These are phyloP conservation scores for Zelostemma sp. DNA, from an alignment of 1,140 invertebrate species.

Conservation along the genomic window DNA sequence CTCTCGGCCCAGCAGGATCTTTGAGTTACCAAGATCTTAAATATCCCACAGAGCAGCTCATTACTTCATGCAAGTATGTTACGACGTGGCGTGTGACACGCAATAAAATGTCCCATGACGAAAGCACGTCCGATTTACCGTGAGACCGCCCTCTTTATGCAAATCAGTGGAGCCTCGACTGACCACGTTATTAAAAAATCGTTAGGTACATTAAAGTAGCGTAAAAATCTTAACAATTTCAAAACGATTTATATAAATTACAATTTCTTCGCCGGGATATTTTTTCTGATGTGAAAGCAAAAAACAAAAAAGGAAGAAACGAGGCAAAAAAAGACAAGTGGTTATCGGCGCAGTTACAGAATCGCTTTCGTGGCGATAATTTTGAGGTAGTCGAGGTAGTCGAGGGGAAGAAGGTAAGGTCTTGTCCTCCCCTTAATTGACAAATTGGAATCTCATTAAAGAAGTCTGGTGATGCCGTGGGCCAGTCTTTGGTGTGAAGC, in stretches of 20 bases:
- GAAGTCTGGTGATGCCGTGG: constrained; percentile 60
- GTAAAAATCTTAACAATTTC: too few relatives aligned
- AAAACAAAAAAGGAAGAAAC: constrained; percentile 24
- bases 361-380: constrained; percentile 27
- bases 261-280: too few relatives aligned
- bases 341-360: too few relatives aligned
- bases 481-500: constrained; percentile 6
- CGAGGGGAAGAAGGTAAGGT: constrained; percentile 27
- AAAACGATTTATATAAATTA: too few relatives aligned
- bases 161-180: constrained; percentile 24
- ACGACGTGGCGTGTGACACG: constrained; percentile 52
- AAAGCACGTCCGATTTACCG: constrained; percentile 35
- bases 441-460: constrained; percentile 79
- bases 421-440: constrained; percentile 73
- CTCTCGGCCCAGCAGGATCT: constrained; percentile 19
- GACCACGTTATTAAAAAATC: constrained; percentile 7
- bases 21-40: constrained; percentile 30
- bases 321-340: too few relatives aligned
- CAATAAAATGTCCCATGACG: constrained; percentile 53
- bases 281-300: too few relatives aligned
- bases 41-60: constrained; percentile 47
- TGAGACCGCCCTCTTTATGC: constrained; percentile 30
- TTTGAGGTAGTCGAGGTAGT: constrained; percentile 40
- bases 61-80: constrained; percentile 53
- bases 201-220: too few relatives aligned